Base-by-base conservation (phyloP, 2,113 vertebrate species). In the Clarias gariepinus region DNA sequence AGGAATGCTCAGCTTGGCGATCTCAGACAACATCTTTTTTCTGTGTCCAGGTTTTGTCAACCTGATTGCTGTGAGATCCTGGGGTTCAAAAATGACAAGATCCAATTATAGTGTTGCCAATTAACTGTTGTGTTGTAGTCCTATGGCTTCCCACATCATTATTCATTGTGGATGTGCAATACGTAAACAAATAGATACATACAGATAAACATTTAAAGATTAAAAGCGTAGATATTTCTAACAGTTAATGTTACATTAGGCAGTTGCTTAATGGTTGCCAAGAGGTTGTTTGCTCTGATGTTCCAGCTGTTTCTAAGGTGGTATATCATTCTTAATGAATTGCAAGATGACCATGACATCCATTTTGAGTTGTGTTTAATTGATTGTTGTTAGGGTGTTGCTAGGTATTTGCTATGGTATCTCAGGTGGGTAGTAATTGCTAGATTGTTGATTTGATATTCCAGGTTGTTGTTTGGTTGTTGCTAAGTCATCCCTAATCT, bases 21-120 rank as follows among this genome's bases (percentile, higher is more conserved):
- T 98, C 94, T 99, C 98, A 0, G 98, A 96, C 0, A 95, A 94
- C 23, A 99, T 97, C 94, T 99, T 99, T 95, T 99, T 99, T 84
- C 98, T 94, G 94, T 99, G 98, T 55, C 98, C 98, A 0, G 98
- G 98, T 91, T 99, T 99, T 91, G 98, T 98, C 90, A 99, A 97
- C 2, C 98, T 97, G 0, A 99, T 99, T 78, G 97, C 97, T 0
- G 97, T 98, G 90, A 99, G 96, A 92, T 99, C 98, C 98, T 99
- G 92, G 60, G 25, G 11, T 61, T 41, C 19, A 93, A 92, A 87
- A 84, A 94, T 82, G 87, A 33, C 71, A 28, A 85, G 25, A 55
- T 52, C 21, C 60, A 76, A 47, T 69, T 15, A 36, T 47, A 47
- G 6, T 8, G 47, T 47, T 47, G 47, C 47, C 47, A 47, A 47